phyloP scores from a whole-genome alignment of 2,797 vertebrate genomes.

The Xenopus petersii region DNA sequence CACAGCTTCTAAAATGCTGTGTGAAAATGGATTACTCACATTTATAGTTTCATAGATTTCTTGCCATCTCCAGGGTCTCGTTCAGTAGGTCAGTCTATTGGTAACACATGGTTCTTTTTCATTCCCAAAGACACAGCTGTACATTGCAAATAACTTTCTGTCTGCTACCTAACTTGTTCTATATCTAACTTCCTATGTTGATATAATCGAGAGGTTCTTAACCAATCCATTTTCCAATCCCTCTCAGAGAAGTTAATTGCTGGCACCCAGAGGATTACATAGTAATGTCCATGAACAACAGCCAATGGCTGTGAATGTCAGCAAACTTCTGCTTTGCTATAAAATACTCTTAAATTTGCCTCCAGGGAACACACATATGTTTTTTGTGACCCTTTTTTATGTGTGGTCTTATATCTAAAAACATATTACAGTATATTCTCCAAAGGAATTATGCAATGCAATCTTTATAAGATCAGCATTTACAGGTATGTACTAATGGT shows the following conservation, averaged over 20 bases:
- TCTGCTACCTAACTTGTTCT: background rate
- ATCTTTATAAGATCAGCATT: too few relatives aligned
- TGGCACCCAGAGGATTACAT: background rate
- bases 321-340: background rate
- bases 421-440: too few relatives aligned
- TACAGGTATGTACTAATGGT: too few relatives aligned
- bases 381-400: too few relatives aligned
- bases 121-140: background rate
- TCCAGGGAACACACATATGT: too few relatives aligned
- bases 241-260: background rate
- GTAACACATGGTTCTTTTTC: constrained; percentile 3
- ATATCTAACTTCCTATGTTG: background rate
- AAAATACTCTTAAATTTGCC: background rate
- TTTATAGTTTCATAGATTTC: constrained; percentile 24
- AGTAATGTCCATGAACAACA: background rate
- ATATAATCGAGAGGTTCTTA: background rate
- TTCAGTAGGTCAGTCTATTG: constrained; percentile 2
- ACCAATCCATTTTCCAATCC: background rate
- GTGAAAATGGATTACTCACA: constrained; percentile 22
- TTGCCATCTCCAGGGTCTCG: constrained; percentile 13
- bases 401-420: too few relatives aligned
- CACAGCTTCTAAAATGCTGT: background rate
- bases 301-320: background rate
- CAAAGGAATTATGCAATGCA: too few relatives aligned
- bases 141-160: background rate